Evolutionary conservation across 2,888 invertebrate species (phyloP).

Genomic region (Epinotia brunnichana): DNA sequence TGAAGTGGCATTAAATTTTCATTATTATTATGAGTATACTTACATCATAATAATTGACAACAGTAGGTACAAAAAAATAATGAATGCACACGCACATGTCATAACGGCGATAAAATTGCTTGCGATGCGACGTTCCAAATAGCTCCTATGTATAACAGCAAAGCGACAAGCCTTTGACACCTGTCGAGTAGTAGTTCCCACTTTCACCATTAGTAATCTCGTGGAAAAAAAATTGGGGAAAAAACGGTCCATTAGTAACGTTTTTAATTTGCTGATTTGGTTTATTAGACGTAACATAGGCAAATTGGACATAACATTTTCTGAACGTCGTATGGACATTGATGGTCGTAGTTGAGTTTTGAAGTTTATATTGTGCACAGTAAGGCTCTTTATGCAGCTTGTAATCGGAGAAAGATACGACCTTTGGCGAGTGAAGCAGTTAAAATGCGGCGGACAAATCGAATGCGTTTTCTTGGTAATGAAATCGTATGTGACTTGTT

Average conservation of each 20-base stretch:
- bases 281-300: conserved; percentile 1
- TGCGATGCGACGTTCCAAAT: conserved; percentile 5
- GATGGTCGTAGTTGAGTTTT: too few species aligned
- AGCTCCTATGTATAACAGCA: conserved; percentile 8
- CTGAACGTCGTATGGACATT: background rate
- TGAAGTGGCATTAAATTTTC: too few species aligned
- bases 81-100: conserved; percentile 4
- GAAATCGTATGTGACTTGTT: background rate
- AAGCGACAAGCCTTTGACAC: conserved; percentile 1
- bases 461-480: conserved; percentile 13
- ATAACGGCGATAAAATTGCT: conserved; percentile 1
- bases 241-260: conserved; percentile 6
- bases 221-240: conserved; percentile 11
- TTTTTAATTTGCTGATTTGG: conserved; percentile 19
- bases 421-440: background rate
- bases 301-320: background rate
- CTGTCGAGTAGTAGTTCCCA: background rate
- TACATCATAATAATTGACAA: background rate
- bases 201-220: conserved; percentile 2
- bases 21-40: too few species aligned
- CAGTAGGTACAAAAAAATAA: background rate
- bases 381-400: background rate
- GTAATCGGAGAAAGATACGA: background rate
- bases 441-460: conserved; percentile 8
- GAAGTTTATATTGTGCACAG: background rate